A percentile compares a stretch with the other conserved stretches of the same genome.
These are phyloP conservation scores for Aspidiotus rigidus DNA, from an alignment of 2,888 invertebrate species.

Conservation along the genomic window DNA sequence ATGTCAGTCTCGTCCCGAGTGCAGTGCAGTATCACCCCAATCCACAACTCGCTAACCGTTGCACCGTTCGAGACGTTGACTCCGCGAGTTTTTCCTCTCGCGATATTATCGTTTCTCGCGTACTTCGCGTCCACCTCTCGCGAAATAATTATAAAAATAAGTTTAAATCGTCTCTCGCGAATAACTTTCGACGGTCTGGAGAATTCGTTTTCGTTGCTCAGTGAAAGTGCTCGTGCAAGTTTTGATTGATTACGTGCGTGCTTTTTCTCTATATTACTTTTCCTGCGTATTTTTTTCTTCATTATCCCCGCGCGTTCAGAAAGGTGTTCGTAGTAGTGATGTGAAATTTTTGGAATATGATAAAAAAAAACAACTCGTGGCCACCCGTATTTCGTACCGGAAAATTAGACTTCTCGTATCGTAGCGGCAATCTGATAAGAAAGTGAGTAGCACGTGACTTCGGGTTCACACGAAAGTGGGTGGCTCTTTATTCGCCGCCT, in stretches of 20 bases:
- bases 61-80: slow-evolving; percentile 8
- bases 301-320: too few relatives aligned
- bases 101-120: slow-evolving; percentile 1
- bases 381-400: too few relatives aligned
- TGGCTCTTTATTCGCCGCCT: too few relatives aligned
- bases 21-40: slow-evolving; percentile 16
- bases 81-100: slow-evolving; percentile 21
- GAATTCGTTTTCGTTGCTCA: not conserved
- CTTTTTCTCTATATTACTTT: not conserved
- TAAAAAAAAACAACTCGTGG: too few relatives aligned
- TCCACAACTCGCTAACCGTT: slow-evolving; percentile 16
- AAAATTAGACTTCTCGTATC: too few relatives aligned
- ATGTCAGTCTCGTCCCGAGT: slow-evolving; percentile 19
- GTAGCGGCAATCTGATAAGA: too few relatives aligned
- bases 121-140: not conserved
- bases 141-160: too few relatives aligned
- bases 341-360: too few relatives aligned
- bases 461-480: too few relatives aligned
- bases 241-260: slow-evolving; percentile 8
- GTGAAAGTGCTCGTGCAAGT: not conserved
- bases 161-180: slow-evolving; percentile 22
- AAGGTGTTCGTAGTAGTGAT: too few relatives aligned
- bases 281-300: too few relatives aligned
- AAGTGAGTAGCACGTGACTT: too few relatives aligned
- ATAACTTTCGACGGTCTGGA: not conserved